phyloP scores from a whole-genome alignment of 2,113 vertebrate species.

The Lycocorax pyrrhopterus region DNA sequence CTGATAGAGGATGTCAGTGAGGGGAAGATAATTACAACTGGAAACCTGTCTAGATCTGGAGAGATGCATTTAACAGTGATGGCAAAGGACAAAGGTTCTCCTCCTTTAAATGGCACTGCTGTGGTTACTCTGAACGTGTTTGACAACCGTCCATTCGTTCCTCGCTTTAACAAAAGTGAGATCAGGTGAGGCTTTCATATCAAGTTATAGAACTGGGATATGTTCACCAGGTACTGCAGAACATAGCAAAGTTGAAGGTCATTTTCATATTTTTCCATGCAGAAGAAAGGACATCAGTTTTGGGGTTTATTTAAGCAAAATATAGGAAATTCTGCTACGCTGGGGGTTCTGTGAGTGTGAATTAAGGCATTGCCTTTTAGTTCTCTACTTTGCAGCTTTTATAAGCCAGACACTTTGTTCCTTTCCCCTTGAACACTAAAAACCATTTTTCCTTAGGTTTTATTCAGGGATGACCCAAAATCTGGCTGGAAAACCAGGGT shows the following conservation, averaged over 20 bases:
- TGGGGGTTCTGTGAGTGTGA: not conserved
- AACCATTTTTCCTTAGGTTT: not conserved
- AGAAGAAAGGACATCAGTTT: not conserved
- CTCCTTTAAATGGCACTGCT: conserved; percentile 39
- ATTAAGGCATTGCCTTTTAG: not conserved
- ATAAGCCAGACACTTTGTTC: not conserved
- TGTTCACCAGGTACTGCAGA: not conserved
- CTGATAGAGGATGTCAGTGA: conserved; percentile 36
- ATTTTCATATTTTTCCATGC: not conserved
- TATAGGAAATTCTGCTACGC: not conserved
- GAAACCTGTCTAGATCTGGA: conserved; percentile 26
- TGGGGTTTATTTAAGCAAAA: not conserved
- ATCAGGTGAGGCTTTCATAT: conserved; percentile 52
- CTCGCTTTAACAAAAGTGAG: conserved; percentile 2
- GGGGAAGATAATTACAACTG: conserved; percentile 57
- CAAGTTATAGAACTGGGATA: not conserved
- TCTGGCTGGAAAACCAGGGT: not conserved
- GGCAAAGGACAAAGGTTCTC: conserved; percentile 59
- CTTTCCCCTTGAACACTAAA: not conserved
- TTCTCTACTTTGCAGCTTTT: not conserved
- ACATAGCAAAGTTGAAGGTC: not conserved
- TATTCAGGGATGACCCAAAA: not conserved
- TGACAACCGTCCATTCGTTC: conserved; percentile 18
- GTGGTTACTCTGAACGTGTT: conserved; percentile 4
- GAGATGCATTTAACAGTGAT: conserved; percentile 38